Conservation (phyloP, 2,888 invertebrate genomes). For the Cheilosia impressa region DNA sequence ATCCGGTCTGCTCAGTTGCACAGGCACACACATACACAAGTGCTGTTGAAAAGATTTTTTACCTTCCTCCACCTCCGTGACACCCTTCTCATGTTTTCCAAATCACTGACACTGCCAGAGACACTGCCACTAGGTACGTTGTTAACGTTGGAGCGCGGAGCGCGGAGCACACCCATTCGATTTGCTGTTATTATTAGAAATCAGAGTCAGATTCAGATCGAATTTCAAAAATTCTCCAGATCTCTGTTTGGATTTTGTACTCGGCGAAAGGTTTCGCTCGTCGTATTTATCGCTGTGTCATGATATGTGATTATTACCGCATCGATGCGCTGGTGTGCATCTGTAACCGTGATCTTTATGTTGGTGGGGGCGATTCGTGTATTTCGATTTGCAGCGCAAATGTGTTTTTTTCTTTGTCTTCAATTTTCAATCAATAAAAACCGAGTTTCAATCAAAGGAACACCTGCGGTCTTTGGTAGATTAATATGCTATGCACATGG, state of each 20-base stretch:
- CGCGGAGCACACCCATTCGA: constrained; percentile 52
- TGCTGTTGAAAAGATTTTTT: constrained; percentile 38
- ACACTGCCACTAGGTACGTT: neutral
- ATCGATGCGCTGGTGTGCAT: constrained; percentile 64
- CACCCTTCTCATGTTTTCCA: constrained; percentile 24
- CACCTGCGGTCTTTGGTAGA: constrained; percentile 30
- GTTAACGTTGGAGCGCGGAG: constrained; percentile 14
- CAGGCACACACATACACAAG: neutral
- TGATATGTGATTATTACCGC: constrained; percentile 66
- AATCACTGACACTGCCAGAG: constrained; percentile 24
- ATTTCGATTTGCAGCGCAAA: constrained; percentile 3
- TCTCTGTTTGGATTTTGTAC: constrained; percentile 38
- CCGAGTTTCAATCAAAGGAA: constrained; percentile 33
- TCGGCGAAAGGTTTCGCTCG: constrained; percentile 30
- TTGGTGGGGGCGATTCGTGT: constrained; percentile 2
- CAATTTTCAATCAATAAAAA: constrained; percentile 16
- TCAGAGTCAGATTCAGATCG: constrained; percentile 46
- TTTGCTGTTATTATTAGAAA: constrained; percentile 71
- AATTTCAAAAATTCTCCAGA: constrained; percentile 57
- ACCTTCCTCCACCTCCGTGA: constrained; percentile 46
- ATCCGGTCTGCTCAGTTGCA: constrained; percentile 21
- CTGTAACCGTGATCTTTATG: constrained; percentile 32
- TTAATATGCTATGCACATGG: neutral
- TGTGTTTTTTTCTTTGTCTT: constrained; percentile 21
- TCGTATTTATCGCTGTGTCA: constrained; percentile 56